Conservation (phyloP, 2,888 invertebrate species). For the Synanthedon andrenaeformis region DNA sequence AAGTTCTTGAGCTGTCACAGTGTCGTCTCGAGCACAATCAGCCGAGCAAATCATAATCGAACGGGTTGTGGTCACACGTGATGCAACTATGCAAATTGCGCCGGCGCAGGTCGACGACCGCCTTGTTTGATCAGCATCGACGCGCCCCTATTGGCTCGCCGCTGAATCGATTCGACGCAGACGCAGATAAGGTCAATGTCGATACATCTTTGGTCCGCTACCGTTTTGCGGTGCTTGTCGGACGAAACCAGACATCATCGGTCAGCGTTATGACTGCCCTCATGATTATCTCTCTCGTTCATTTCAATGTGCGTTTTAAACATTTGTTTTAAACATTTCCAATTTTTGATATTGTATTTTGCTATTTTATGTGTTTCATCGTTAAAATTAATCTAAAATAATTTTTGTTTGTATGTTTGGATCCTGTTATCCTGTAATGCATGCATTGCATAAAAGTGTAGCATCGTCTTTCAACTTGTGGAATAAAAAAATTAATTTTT, state of each 20-base stretch:
- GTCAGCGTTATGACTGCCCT: no score
- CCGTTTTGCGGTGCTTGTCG: slow-evolving; percentile 16
- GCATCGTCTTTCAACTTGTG: no score
- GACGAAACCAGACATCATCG: background rate
- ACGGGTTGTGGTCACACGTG: slow-evolving; percentile 43
- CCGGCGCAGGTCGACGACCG: slow-evolving; percentile 42
- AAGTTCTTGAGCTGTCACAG: background rate
- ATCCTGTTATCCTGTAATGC: no score
- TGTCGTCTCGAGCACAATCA: slow-evolving; percentile 2
- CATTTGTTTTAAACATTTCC: no score
- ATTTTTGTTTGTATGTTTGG: no score
- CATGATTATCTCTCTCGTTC: no score
- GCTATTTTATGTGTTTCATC: no score
- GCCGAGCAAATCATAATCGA: slow-evolving; percentile 34
- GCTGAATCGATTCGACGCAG: slow-evolving; percentile 54
- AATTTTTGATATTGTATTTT: no score
- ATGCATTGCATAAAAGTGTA: no score
- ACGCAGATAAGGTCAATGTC: slow-evolving; percentile 55
- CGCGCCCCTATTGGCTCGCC: slow-evolving; percentile 37
- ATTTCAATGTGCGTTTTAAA: no score
- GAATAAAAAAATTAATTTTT: no score
- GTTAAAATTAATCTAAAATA: no score
- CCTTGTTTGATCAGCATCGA: slow-evolving; percentile 46
- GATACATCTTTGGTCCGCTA: slow-evolving; percentile 57
- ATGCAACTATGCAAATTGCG: slow-evolving; percentile 63